Evolutionary conservation across 2,113 vertebrate species (phyloP), one percentile per base, ranked within the genome.

Genomic region (Paedocypris sp.): DNA sequence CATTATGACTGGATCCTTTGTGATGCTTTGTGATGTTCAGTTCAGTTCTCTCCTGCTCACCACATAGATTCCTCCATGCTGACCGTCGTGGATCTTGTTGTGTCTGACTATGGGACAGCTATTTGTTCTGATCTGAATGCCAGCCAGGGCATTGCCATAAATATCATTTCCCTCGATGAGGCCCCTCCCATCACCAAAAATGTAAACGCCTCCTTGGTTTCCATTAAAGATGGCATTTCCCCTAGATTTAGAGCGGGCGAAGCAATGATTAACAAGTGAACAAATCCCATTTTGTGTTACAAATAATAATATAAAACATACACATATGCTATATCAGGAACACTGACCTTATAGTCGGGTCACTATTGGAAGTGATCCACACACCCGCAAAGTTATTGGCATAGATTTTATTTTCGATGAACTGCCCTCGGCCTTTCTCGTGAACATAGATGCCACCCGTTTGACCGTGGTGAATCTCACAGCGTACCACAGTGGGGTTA

Each of bases 341-440:
- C 25, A 46, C 68, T 29, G 13, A 98, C 95, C 95, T 91, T 88
- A 99, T 99, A 75, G 95, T 99, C 32, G 95, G 95, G 79, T 99
- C 95, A 62, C 95, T 99, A 79, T 98, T 98, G 43, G 95, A 99
- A 70, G 95, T 99, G 82, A 99, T 97, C 95, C 95, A 99, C 76
- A 99, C 95, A 45, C 95, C 95, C 65, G 95, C 95, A 86, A 99
- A 99, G 75, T 98, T 99, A 84, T 99, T 98, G 86, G 94, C 94
- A 91, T 96, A 99, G 87, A 99, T 99, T 86, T 98, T 98, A 81
- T 99, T 99, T 82, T 99, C 95, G 71, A 99, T 92, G 82, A 99
- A 99, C 77, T 99, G 95, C 69, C 95, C 95, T 39, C 95, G 85
- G 73, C 95, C 95, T 84, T 99, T 99, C 80, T 99, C 95, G 20